Percentiles rank a stretch among this genome's conserved stretches.
phyloP scores from a whole-genome alignment of 2,888 invertebrate genomes.

The Caenorhabditis angaria region DNA sequence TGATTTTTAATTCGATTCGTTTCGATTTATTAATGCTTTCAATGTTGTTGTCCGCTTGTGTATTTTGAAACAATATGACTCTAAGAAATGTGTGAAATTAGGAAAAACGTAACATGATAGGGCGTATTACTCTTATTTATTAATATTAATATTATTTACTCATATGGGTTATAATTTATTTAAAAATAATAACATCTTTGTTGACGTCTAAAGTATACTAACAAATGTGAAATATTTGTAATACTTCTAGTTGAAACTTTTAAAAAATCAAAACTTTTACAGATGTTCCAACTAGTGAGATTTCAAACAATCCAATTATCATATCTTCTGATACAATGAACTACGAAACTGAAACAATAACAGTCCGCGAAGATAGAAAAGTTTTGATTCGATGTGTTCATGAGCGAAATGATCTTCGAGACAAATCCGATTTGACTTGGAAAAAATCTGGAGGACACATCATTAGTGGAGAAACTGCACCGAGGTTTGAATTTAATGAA shows the following conservation, averaged over 20 bases:
- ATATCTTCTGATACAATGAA: slow-evolving; percentile 44
- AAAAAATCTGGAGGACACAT: slow-evolving; percentile 52
- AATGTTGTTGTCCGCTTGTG: not conserved
- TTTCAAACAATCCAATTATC: slow-evolving; percentile 35
- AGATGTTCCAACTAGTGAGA: slow-evolving; percentile 25
- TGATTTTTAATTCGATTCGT: not conserved
- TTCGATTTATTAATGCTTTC: not conserved
- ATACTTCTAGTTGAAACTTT: not conserved
- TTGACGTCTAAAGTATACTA: not conserved
- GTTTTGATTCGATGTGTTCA: slow-evolving; percentile 57
- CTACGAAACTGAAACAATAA: slow-evolving; percentile 45
- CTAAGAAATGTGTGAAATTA: not conserved
- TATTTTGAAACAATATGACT: not conserved
- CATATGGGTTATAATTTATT: slow-evolving; percentile 1
- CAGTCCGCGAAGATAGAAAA: slow-evolving; percentile 46
- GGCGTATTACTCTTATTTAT: not conserved
- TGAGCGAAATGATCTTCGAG: slow-evolving; percentile 46
- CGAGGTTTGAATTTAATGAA: slow-evolving; percentile 48
- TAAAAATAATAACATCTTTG: slow-evolving; percentile 1
- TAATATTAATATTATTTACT: slow-evolving; percentile 2
- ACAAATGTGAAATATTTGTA: too few relatives aligned
- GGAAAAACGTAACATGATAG: not conserved
- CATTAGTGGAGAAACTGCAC: slow-evolving; percentile 56
- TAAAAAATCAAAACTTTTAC: slow-evolving; percentile 5
- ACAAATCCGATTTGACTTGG: slow-evolving; percentile 60